These are phyloP conservation scores for Oscheius sp. DNA, from an alignment of 1,140 invertebrate species.

Conservation along the genomic window DNA sequence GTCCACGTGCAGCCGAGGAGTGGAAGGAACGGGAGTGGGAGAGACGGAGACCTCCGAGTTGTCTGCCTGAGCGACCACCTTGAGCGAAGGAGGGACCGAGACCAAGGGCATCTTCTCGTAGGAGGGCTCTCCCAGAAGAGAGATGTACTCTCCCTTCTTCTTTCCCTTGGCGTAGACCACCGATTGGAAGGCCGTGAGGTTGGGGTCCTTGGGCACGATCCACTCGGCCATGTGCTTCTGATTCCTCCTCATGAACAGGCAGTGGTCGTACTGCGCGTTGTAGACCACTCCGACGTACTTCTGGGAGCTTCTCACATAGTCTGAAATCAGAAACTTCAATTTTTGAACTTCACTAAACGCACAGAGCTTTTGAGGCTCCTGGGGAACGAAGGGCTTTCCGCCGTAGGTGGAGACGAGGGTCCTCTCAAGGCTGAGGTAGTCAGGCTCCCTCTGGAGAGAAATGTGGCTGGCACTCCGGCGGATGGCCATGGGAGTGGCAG, in stretches of 20 bases:
- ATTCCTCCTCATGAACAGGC: neutral
- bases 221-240: neutral
- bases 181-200: neutral
- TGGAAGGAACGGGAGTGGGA: too few species aligned
- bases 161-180: neutral
- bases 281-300: neutral
- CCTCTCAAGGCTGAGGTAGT: conserved; percentile 2
- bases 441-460: too few species aligned
- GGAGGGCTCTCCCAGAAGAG: too few species aligned
- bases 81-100: neutral
- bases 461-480: too few species aligned
- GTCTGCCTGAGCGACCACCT: neutral
- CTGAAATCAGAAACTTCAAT: neutral
- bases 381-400: neutral
- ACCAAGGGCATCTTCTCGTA: neutral
- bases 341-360: neutral
- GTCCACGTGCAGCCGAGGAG: too few species aligned
- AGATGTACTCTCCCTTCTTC: too few species aligned
- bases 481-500: neutral
- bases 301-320: neutral
- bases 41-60: neutral
- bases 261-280: neutral
- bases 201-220: neutral
- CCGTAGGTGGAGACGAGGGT: neutral
- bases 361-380: neutral